phyloP scores from a whole-genome alignment of 2,113 vertebrate species.

The Guaruba guarouba region DNA sequence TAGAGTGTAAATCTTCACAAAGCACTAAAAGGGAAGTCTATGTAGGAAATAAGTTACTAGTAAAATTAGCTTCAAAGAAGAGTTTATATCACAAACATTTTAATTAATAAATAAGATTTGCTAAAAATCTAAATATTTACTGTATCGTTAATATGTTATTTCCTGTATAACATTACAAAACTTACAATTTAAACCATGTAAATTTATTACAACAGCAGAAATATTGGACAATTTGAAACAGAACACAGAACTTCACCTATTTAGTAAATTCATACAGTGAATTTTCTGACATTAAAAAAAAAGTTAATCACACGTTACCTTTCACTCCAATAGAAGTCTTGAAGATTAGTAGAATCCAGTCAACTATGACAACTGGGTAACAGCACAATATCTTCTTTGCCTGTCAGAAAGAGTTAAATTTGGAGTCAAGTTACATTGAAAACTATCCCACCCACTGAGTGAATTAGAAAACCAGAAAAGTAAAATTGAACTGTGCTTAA shows the following conservation, averaged over 20 bases:
- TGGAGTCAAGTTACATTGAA: background rate
- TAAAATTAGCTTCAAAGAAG: background rate
- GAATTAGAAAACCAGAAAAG: background rate
- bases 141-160: background rate
- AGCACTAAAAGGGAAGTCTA: background rate
- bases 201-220: background rate
- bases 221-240: background rate
- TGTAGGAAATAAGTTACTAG: background rate
- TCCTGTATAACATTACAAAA: background rate
- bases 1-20: background rate
- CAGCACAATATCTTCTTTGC: background rate
- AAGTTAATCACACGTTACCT: background rate
- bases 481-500: background rate
- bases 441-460: background rate
- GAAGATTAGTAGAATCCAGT: background rate
- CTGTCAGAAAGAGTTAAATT: background rate
- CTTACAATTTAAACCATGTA: background rate
- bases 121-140: background rate
- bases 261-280: background rate
- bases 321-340: background rate
- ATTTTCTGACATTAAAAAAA: background rate
- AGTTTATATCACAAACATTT: background rate
- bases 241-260: background rate
- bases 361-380: background rate
- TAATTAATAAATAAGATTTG: background rate